Base-by-base conservation (phyloP, 2,888 invertebrate species). In the Drosophila lutescens region DNA sequence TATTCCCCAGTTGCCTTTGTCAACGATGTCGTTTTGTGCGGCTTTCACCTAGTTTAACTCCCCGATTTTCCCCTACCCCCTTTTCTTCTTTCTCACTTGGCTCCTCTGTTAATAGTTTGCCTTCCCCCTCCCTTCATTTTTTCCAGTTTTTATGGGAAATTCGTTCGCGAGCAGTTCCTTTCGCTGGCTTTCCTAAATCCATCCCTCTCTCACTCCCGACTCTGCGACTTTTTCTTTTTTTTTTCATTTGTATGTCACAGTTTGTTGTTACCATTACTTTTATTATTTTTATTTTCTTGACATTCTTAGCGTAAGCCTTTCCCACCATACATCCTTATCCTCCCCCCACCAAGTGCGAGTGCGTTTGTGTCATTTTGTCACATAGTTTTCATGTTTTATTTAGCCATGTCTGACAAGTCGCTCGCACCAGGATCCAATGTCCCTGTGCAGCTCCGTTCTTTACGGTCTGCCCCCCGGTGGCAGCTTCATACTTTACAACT, bases 341-440 rank as follows among this genome's bases (percentile, higher is more conserved):
- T 0, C 13, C 38, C 20, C 51, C 30, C 7, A n/a, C 23, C 41
- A 23, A 50, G 9, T 9, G 50, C 38, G 32, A 61, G 63, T 78
- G 76, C 79, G 68, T 80, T 58, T 75, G 63, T 67, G 62, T 54
- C 76, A 76, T 76, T 78, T 83, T 84, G 76, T 86, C 89, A 88
- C 88, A 84, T 88, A 84, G 74, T 86, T 88, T 85, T 86, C 86
- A 78, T 86, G 81, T 88, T 88, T 86, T 88, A 88, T 88, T 88
- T 84, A 78, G 74, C 57, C 62, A 46, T 49, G 66, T 62, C 55
- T 57, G 71, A 36, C 60, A 66, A 67, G 68, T 66, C 51, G 44
- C 63, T 53, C 61, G 30, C 46, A 15, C 53, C 30, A n/a, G 38
- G 30, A 62, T 30, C 61, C 46, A 38, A 66, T 51, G 65, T 65